Percentiles rank a stretch among this genome's conserved stretches.
Evolutionary conservation across 2,113 vertebrate species (phyloP).

Genomic region (Takifugu bimaculatus): DNA sequence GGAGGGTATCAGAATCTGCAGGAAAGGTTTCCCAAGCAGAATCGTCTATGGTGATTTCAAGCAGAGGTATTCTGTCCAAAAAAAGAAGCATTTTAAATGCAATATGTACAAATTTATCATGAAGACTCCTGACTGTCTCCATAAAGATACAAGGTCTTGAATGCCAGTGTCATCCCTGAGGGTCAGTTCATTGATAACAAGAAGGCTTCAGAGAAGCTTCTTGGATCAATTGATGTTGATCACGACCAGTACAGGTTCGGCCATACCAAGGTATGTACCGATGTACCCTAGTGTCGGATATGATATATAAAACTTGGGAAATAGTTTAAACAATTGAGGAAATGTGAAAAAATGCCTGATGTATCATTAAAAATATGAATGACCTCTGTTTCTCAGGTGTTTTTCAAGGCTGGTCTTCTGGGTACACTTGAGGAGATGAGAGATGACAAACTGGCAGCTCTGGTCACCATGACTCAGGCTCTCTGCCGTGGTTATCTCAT

Average conservation of each 20-base stretch:
- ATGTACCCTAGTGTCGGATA: no score
- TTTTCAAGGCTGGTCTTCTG: constrained; percentile 59
- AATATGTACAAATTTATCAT: background rate
- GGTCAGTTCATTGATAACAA: constrained; percentile 52
- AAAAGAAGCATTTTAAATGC: background rate
- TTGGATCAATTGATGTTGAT: constrained; percentile 52
- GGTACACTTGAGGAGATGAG: constrained; percentile 60
- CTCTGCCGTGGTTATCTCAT: constrained; percentile 50
- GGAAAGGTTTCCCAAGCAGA: no score
- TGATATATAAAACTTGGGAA: background rate
- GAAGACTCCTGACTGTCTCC: background rate
- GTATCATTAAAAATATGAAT: background rate
- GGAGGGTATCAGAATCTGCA: no score
- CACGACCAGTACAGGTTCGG: constrained; percentile 52
- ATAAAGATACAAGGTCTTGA: constrained; percentile 60
- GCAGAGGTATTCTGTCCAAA: constrained; percentile 37
- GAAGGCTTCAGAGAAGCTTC: constrained; percentile 53
- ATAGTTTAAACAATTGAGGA: background rate
- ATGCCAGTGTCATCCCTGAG: constrained; percentile 58
- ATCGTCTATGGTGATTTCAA: no score
- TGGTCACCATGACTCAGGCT: constrained; percentile 60
- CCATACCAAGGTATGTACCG: constrained; percentile 45
- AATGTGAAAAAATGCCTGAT: background rate
- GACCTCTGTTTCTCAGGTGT: constrained; percentile 30
- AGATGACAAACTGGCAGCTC: constrained; percentile 52